Conservation (phyloP, 92 coral and sea anemone species). For the Metridium senile region DNA sequence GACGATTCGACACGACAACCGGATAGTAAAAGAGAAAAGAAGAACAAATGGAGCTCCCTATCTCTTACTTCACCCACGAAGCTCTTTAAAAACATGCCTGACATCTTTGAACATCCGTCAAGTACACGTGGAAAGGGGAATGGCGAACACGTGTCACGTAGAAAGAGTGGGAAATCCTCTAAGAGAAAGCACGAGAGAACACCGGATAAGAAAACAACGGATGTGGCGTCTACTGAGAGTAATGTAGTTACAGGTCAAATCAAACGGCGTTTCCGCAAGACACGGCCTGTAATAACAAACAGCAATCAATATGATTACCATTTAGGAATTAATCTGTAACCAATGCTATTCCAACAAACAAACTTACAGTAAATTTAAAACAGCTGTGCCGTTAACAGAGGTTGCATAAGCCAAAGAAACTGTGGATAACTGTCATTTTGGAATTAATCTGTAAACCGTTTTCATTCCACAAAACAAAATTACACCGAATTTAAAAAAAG, state of each 20-base stretch:
- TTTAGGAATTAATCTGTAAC: slow-evolving; percentile 65
- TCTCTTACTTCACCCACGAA: slow-evolving; percentile 14
- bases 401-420: no score
- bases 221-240: neutral
- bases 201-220: slow-evolving; percentile 10
- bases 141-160: slow-evolving; percentile 17
- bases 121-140: slow-evolving; percentile 1
- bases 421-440: no score
- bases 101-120: slow-evolving; percentile 17
- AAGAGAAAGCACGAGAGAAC: slow-evolving; percentile 22
- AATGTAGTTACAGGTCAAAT: slow-evolving; percentile 58
- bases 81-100: neutral
- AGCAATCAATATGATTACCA: slow-evolving; percentile 73
- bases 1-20: slow-evolving; percentile 23
- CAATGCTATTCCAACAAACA: neutral
- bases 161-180: slow-evolving; percentile 20
- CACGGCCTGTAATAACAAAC: slow-evolving; percentile 51
- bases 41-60: slow-evolving; percentile 21
- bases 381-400: no score
- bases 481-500: no score
- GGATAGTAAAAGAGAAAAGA: slow-evolving; percentile 37
- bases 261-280: slow-evolving; percentile 58
- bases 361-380: neutral
- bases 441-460: no score
- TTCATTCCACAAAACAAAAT: no score